Evolutionary conservation across 2,797 vertebrate species (phyloP).

Genomic region (Syncerus caffer): DNA sequence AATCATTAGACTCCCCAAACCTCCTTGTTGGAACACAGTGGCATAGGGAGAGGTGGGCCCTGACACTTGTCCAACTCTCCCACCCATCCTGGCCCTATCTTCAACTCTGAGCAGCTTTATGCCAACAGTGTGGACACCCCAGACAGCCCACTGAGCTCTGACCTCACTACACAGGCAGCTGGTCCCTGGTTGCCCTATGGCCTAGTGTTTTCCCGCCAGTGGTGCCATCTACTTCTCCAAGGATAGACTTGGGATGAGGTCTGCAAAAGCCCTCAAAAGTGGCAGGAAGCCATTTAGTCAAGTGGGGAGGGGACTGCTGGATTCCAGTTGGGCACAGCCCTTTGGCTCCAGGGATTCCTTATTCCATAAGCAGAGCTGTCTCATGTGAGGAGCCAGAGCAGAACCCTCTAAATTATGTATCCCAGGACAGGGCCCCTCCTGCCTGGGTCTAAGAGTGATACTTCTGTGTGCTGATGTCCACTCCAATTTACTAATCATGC

Average conservation of each 20-base stretch:
- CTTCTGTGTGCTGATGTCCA: background rate
- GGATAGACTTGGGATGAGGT: too few relatives aligned
- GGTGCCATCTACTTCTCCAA: background rate
- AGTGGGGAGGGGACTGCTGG: background rate
- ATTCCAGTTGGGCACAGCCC: background rate
- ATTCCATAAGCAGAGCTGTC: background rate
- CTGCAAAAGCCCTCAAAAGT: background rate
- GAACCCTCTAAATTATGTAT: background rate
- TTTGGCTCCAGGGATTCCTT: background rate
- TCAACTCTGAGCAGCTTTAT: background rate
- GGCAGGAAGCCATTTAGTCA: background rate
- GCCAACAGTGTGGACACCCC: background rate
- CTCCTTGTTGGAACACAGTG: background rate
- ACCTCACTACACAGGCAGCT: background rate
- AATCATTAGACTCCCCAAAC: background rate
- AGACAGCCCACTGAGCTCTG: background rate
- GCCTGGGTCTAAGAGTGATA: background rate
- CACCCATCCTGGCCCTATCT: background rate
- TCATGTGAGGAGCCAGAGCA: background rate
- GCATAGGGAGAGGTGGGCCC: background rate
- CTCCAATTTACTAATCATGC: background rate
- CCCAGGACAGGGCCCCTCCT: background rate
- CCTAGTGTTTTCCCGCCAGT: background rate
- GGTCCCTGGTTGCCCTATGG: background rate
- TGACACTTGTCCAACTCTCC: background rate